A percentile compares a stretch with the other conserved stretches of the same genome.
phyloP scores from a whole-genome alignment of 2,888 invertebrate genomes.

The Galerucella pusilla region DNA sequence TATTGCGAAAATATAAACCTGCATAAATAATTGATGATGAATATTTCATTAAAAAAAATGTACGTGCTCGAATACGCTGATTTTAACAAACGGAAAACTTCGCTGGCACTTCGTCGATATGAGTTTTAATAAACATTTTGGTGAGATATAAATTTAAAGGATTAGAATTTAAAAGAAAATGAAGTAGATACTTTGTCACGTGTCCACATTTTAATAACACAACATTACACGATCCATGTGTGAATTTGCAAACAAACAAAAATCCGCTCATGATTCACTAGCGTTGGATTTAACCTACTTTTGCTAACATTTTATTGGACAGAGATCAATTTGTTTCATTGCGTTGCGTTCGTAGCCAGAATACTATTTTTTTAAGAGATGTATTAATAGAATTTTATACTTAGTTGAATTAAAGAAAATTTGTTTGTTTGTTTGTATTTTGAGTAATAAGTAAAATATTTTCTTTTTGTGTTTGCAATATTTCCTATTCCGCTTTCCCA shows the following conservation, averaged over 20 bases:
- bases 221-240: neutral
- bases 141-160: neutral
- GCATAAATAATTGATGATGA: neutral
- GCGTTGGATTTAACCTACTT: slow-evolving; percentile 4
- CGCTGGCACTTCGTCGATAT: neutral
- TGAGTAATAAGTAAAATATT: too few relatives aligned
- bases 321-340: neutral
- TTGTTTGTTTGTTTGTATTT: too few relatives aligned
- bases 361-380: slow-evolving; percentile 2
- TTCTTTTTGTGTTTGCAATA: too few relatives aligned
- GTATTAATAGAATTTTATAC: neutral
- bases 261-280: neutral
- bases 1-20: neutral
- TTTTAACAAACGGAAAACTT: neutral
- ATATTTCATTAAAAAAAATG: neutral
- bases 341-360: neutral
- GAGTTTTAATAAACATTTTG: neutral
- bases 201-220: neutral
- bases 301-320: neutral
- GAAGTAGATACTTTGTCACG: neutral
- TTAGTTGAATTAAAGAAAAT: neutral
- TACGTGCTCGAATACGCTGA: neutral
- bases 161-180: neutral
- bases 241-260: slow-evolving; percentile 1
- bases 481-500: too few relatives aligned